Evolutionary conservation across 2,113 vertebrate genomes (phyloP), one percentile per base, ranked within the genome.

Genomic region (Fukomys damarensis): DNA sequence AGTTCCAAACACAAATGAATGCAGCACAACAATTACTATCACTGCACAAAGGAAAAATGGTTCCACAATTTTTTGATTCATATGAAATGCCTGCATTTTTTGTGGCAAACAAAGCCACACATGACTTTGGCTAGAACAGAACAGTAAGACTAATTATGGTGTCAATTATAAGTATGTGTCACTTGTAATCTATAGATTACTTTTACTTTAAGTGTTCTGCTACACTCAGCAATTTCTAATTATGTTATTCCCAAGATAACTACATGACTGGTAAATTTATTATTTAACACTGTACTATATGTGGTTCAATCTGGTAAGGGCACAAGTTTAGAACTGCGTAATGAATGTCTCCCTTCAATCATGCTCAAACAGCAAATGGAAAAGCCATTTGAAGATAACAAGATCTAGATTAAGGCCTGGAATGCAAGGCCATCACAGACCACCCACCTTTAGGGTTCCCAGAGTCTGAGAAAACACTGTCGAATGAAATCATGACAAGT

Each of bases 211-310:
- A 88, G 52, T 63, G 32, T 46, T 72, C 79, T 88, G 56, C 79
- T 58, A 76, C 46, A 86, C 87, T 94, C 82, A 74, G 89, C 61
- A 93, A 93, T 96, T 86, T 96, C 65, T 96, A 95, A 93, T 41
- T 88, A 58, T 35, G 38, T 86, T 90, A 95, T 41, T 85, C 74
- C 74, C 43, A 63, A 80, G 32, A 66, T 76, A 86, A 89, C 38
- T 96, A 72, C 63, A 81, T 59, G 38, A 93, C 22, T 43, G 46
- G 63, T 76, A 68, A 79, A 94, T 82, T 70, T 89, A 89, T 85
- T 95, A 72, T 28, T 30, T 61, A 83, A 79, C n/a, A 68, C 28
- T 54, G 9, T 70, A 38, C 46, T 41, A 26, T 38, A 96, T n/a
- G 68, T 90, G 56, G 46, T 76, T 76, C 17, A 70, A 65, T 41